Percentiles rank a stretch among this genome's conserved stretches.
phyloP scores from a whole-genome alignment of 2,888 invertebrate genomes.

The Caenorhabditis becei region DNA sequence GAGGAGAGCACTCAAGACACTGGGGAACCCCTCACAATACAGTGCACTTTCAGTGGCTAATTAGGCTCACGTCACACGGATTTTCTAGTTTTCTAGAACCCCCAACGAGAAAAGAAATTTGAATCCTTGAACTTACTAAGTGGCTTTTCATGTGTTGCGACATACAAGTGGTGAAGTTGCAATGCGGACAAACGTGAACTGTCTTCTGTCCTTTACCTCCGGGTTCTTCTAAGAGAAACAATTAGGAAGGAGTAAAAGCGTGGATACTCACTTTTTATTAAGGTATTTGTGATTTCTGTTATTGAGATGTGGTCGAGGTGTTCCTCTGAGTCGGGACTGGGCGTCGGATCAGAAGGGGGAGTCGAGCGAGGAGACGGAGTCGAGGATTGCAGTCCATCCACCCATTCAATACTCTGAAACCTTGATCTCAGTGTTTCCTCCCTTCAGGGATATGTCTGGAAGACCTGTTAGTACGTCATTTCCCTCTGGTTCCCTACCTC shows the following conservation, averaged over 20 bases:
- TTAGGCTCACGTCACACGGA: conserved; percentile 26
- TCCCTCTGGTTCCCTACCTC: conserved; percentile 39
- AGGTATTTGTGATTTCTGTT: conserved; percentile 51
- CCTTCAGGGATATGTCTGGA: conserved; percentile 50
- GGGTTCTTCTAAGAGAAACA: conserved; percentile 37
- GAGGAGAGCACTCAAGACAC: conserved; percentile 6
- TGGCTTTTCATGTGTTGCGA: conserved; percentile 81
- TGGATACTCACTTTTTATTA: conserved; percentile 42
- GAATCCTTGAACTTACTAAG: conserved; percentile 72
- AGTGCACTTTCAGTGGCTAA: conserved; percentile 25
- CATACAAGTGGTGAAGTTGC: conserved; percentile 81
- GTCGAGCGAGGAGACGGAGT: conserved; percentile 64
- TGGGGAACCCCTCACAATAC: conserved; percentile 32
- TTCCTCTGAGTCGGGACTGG: conserved; percentile 56
- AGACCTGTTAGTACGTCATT: conserved; percentile 57
- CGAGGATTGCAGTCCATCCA: conserved; percentile 60
- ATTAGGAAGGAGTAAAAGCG: not conserved
- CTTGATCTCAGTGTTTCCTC: conserved; percentile 44
- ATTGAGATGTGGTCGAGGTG: conserved; percentile 26
- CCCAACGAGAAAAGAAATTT: not conserved
- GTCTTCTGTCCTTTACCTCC: conserved; percentile 56
- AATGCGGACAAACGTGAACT: conserved; percentile 80
- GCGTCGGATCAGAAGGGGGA: conserved; percentile 60
- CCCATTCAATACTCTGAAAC: conserved; percentile 69
- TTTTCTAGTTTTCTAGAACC: conserved; percentile 1